Evolutionary conservation across 2,113 vertebrate genomes (phyloP), one percentile per base, ranked within the genome.

Genomic region (Cyanoderma ruficeps): DNA sequence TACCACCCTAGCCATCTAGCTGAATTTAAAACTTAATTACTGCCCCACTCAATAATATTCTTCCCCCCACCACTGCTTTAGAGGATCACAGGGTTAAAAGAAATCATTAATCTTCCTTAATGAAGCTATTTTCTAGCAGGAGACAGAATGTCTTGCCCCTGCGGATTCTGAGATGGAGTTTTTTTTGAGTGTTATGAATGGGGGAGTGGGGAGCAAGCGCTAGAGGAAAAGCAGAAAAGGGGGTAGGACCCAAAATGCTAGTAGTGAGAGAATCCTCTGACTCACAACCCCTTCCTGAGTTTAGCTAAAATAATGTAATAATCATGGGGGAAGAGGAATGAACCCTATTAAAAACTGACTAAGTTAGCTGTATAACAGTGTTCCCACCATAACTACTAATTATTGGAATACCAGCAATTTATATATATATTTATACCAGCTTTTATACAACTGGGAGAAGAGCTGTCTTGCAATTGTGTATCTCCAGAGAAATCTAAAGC

Each of bases 81-180:
- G 59, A 94, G 78, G 83, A 91, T 82, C 88, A 79, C 31, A 89
- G 81, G 81, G 92, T 75, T 96, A 94, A 95, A 94, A 94, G n/a
- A 93, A 95, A 94, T 84, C 83, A 94, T 97, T 94, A 94, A 96
- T 96, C 96, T 96, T 96, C 53, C 83, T 94, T 96, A 96, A 96
- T 95, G 83, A 96, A 96, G 78, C 83, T 92, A 55, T 96, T 96
- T 97, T 92, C 89, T 93, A 91, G 87, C 65, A 91, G 91, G 91
- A 95, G 89, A 95, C 83, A 89, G 92, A 94, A 92, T 87, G 87
- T 87, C 94, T 96, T 95, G 70, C 83, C 55, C 95, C 93, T 94
- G 87, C 63, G 74, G 91, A 87, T 94, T 96, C 81, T 61, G 50
- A 94, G 74, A 84, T 84, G 77, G 88, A 90, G 83, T 84, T 96